phyloP scores from a whole-genome alignment of 1,140 invertebrate species.

The roundworm (Caenorhabditis elegans) region WBcel235 BX284606.5:4109501-4110000 shows the following conservation, averaged over 20 bases:
- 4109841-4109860: constrained; percentile 30
- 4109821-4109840: background rate
- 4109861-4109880: background rate
- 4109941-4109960: background rate
- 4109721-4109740: constrained; percentile 3
- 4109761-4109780: constrained; percentile 31
- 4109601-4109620: constrained; percentile 45
- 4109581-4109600: constrained; percentile 34
- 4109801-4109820: background rate
- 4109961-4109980: constrained; percentile 18
- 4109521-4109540: too few relatives aligned
- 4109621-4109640: constrained; percentile 44
- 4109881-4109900: constrained; percentile 22
- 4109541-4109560: background rate
- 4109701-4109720: constrained; percentile 20
- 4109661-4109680: constrained; percentile 51
- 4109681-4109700: constrained; percentile 35
- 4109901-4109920: background rate
- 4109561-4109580: background rate
- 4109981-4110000: background rate
- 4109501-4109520: too few relatives aligned
- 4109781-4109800: constrained; percentile 10
- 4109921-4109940: background rate
- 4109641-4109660: constrained; percentile 47
- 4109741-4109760: constrained; percentile 18